A percentile compares a stretch with the other conserved stretches of the same genome.
These are phyloP conservation scores for Collichthys lucidus DNA, from an alignment of 2,113 vertebrate genomes.

Conservation along the genomic window DNA sequence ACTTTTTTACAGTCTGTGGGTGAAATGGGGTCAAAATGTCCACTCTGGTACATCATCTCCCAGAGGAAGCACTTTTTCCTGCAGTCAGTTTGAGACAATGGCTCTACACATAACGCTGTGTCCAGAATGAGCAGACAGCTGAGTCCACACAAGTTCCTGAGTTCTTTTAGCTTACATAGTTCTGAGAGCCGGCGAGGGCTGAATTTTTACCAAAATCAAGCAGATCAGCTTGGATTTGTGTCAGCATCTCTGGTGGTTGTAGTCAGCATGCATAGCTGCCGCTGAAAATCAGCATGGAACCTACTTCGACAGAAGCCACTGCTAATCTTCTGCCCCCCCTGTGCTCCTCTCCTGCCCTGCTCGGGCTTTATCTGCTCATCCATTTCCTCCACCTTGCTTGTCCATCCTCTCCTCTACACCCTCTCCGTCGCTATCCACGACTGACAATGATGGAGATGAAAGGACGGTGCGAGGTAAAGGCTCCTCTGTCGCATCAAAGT, in stretches of 20 bases:
- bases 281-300: conserved; percentile 66
- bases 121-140: neutral
- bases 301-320: conserved; percentile 30
- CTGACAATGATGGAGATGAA: conserved; percentile 60
- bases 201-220: conserved; percentile 55
- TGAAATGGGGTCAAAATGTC: conserved; percentile 52
- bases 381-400: conserved; percentile 32
- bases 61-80: conserved; percentile 2
- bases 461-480: conserved; percentile 50
- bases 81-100: conserved; percentile 7
- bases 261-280: conserved; percentile 73
- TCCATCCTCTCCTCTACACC: conserved; percentile 15
- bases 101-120: conserved; percentile 3
- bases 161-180: conserved; percentile 35
- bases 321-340: conserved; percentile 46
- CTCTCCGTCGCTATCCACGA: conserved; percentile 30
- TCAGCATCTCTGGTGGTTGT: conserved; percentile 65
- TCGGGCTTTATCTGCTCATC: conserved; percentile 28
- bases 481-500: conserved; percentile 63
- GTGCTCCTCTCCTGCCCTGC: conserved; percentile 31
- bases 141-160: conserved; percentile 15
- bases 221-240: conserved; percentile 73
- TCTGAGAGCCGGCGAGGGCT: conserved; percentile 16
- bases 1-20: conserved; percentile 17
- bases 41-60: conserved; percentile 39